Evolutionary conservation across 2,888 invertebrate species (phyloP).

Genomic region (Polia nebulosa): DNA sequence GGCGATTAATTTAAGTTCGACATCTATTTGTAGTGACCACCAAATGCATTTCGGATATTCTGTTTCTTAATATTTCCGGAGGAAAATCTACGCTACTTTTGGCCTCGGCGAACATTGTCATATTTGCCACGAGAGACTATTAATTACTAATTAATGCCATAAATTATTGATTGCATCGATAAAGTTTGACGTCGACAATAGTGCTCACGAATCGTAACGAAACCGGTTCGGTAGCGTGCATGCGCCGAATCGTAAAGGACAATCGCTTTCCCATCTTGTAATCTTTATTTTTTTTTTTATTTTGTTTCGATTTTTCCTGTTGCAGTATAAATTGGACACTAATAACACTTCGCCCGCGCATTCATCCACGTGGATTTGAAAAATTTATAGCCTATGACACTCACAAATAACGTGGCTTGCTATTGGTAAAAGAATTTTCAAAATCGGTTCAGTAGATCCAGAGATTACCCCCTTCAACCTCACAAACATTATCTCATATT

Average conservation of each 20-base stretch:
- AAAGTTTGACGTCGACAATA: slow-evolving; percentile 15
- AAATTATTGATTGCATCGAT: slow-evolving; percentile 30
- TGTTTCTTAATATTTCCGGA: background rate
- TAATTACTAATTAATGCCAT: slow-evolving; percentile 15
- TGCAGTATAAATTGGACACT: background rate
- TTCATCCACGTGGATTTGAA: no score
- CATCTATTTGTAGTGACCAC: background rate
- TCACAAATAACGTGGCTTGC: no score
- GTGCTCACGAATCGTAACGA: slow-evolving; percentile 21
- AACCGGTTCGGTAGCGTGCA: slow-evolving; percentile 45
- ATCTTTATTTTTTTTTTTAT: slow-evolving; percentile 33
- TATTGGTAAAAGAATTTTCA: no score
- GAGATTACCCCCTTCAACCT: no score
- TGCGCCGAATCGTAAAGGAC: slow-evolving; percentile 44
- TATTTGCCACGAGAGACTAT: slow-evolving; percentile 9
- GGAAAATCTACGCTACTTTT: background rate
- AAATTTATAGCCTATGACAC: no score
- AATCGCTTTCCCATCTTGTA: slow-evolving; percentile 44
- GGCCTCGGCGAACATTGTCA: slow-evolving; percentile 1
- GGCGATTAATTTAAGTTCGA: background rate
- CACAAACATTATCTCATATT: no score
- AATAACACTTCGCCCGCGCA: no score
- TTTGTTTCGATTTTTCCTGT: slow-evolving; percentile 49
- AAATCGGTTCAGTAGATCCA: no score
- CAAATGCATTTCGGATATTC: background rate